Percentiles rank a stretch among this genome's conserved stretches.
Evolutionary conservation across 2,888 invertebrate genomes (phyloP).

Genomic region (Malacosoma neustria): DNA sequence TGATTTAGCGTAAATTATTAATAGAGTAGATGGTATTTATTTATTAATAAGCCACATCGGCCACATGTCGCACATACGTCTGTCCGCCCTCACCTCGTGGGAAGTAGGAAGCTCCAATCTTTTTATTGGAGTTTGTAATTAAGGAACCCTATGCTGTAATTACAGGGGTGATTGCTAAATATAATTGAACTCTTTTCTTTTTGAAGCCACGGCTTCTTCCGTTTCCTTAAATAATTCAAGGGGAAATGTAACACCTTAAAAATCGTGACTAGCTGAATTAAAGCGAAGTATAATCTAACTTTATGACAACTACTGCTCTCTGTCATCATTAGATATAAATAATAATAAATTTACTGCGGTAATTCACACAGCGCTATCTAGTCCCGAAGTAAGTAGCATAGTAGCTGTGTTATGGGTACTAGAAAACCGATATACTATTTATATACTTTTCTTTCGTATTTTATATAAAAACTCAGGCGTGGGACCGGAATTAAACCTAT

Average conservation of each 20-base stretch:
- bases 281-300: too few species aligned
- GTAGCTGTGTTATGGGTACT: too few species aligned
- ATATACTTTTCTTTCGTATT: too few species aligned
- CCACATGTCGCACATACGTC: constrained; percentile 53
- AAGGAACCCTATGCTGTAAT: constrained; percentile 66
- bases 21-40: constrained; percentile 42
- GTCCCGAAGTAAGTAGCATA: too few species aligned
- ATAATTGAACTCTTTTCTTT: constrained; percentile 63
- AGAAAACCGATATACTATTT: too few species aligned
- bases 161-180: constrained; percentile 72
- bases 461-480: too few species aligned
- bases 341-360: too few species aligned
- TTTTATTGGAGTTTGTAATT: constrained; percentile 68
- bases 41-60: constrained; percentile 55
- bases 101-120: constrained; percentile 67
- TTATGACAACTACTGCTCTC: too few species aligned
- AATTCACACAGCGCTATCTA: too few species aligned
- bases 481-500: too few species aligned
- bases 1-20: too few species aligned
- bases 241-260: constrained; percentile 4
- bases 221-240: constrained; percentile 18
- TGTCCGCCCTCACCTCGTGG: constrained; percentile 49
- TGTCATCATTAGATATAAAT: too few species aligned
- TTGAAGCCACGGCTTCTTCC: constrained; percentile 42
- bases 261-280: constrained; percentile 3